Base-by-base conservation (phyloP, 2,797 vertebrate genomes). In the Coilia nasus region DNA sequence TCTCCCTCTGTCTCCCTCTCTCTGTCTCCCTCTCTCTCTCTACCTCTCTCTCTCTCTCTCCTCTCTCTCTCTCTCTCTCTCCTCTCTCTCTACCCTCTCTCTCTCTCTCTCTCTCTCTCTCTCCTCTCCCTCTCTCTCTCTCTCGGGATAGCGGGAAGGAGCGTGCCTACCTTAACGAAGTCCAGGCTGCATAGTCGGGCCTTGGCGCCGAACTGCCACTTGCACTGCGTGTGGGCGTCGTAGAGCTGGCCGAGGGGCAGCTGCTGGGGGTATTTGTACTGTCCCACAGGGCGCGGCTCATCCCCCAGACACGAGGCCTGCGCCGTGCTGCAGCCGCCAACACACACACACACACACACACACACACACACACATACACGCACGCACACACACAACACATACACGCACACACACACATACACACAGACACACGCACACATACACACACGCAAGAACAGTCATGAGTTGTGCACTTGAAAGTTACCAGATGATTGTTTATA, bases 171-270 rank as follows among this genome's bases (percentile, higher is more conserved):
- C 98, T 99, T 99, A 12, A 97, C 96, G 91, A 99, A 98, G 90
- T 97, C 97, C 88, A 99, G 96, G 91, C 96, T 96, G 94, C 98
- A 99, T 0, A 98, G 93, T 92, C 97, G 97, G 88, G 98, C 98
- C 92, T 97, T 98, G 87, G 96, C 95, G 92, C 98, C 98, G 90
- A 99, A 99, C 89, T 99, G 98, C 98, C 98, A 99, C 93, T 99
- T 98, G 96, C 98, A 99, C 93, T 99, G 98, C 0, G 96, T 98
- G 94, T 99, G 97, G 0, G 97, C 98, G 57, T 99, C 96, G 1
- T 99, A 99, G 85, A 99, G 96, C 95, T 99, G 98, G 46, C 98
- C 98, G 0, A n/a, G n/a, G n/a, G 98, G 98, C 28, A 99, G 97
- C 90, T 97, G 96, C 86, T 98, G 97, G 0, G 98, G 98, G 90